Conservation (phyloP, 2,888 invertebrate genomes). For the Timema cristinae region DNA sequence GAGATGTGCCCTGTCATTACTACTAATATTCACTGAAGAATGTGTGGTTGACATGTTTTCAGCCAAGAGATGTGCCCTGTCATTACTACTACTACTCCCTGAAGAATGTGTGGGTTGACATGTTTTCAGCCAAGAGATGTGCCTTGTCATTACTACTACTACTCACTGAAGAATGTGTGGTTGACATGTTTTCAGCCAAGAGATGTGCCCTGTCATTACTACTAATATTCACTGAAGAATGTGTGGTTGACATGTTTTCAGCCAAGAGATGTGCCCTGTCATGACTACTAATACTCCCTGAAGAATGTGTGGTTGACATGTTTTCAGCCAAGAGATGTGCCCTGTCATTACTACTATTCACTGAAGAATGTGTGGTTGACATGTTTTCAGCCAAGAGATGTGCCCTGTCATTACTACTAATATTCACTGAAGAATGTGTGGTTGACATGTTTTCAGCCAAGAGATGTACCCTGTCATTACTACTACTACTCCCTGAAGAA, state of each 20-base stretch:
- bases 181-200: no score
- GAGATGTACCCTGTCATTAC: constrained; percentile 82
- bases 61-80: constrained; percentile 71
- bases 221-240: constrained; percentile 97
- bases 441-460: no score
- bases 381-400: constrained; percentile 62
- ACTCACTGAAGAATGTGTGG: constrained; percentile 96
- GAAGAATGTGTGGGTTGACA: constrained; percentile 97
- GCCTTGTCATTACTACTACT: constrained; percentile 95
- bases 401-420: constrained; percentile 93
- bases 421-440: constrained; percentile 97
- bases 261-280: constrained; percentile 73
- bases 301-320: constrained; percentile 99
- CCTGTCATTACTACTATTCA: constrained; percentile 96
- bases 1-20: constrained; percentile 82
- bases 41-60: no score
- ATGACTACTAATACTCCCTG: constrained; percentile 96
- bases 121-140: constrained; percentile 63
- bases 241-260: no score
- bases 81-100: constrained; percentile 97
- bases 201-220: constrained; percentile 86
- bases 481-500: constrained; percentile 98
- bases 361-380: constrained; percentile 97
- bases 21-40: constrained; percentile 98
- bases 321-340: constrained; percentile 64